Percentiles rank a stretch among this genome's conserved stretches.
These are phyloP conservation scores for Chaunax sp. DNA, from an alignment of 2,797 vertebrate species.

Conservation along the genomic window DNA sequence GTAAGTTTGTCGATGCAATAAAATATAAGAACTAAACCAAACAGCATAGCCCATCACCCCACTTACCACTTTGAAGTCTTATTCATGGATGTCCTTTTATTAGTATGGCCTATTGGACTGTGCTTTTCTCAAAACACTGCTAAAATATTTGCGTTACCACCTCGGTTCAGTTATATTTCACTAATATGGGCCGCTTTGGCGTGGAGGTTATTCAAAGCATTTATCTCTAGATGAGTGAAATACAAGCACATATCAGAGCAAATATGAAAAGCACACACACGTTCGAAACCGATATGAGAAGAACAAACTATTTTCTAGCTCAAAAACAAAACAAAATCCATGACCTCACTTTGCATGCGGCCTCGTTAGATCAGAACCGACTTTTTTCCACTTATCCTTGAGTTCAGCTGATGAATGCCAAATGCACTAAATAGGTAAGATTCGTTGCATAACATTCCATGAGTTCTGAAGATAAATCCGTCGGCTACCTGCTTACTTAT, in stretches of 20 bases:
- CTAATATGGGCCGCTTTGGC: constrained; percentile 15
- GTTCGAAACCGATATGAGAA: constrained; percentile 32
- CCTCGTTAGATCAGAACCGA: constrained; percentile 38
- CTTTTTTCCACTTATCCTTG: constrained; percentile 44
- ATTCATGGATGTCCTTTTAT: constrained; percentile 11
- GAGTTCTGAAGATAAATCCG: constrained; percentile 60
- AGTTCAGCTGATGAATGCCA: constrained; percentile 35
- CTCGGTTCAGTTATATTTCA: constrained; percentile 16
- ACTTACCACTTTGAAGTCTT: constrained; percentile 3
- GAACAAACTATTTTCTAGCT: constrained; percentile 11
- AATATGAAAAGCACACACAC: constrained; percentile 46
- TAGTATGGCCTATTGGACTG: background rate
- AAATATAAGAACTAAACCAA: constrained; percentile 1
- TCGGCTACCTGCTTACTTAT: constrained; percentile 35
- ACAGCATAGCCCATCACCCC: background rate
- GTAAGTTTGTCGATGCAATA: background rate
- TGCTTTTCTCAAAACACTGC: constrained; percentile 14
- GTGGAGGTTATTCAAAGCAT: constrained; percentile 52
- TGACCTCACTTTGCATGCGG: background rate
- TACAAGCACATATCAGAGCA: constrained; percentile 23
- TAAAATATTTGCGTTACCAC: constrained; percentile 22
- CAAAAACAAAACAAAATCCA: constrained; percentile 1
- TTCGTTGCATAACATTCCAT: constrained; percentile 54
- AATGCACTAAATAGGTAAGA: constrained; percentile 31
- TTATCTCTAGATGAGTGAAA: constrained; percentile 40